These are phyloP conservation scores for Parnassius mnemosyne DNA, from an alignment of 2,888 invertebrate genomes.

Conservation along the genomic window DNA sequence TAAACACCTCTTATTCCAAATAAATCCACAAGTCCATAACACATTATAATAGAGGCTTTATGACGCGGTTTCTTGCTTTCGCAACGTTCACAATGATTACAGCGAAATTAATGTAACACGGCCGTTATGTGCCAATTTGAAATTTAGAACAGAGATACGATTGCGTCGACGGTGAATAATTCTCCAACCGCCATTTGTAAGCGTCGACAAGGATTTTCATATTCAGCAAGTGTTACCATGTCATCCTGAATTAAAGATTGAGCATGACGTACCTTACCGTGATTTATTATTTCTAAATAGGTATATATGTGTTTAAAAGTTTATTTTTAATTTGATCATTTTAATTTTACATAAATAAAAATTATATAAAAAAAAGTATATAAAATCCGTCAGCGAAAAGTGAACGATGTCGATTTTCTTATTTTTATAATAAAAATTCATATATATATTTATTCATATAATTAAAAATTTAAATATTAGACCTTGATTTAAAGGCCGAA, in stretches of 20 bases:
- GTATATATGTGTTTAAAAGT: neutral
- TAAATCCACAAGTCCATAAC: slow-evolving; percentile 1
- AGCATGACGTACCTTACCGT: neutral
- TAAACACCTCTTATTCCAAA: neutral
- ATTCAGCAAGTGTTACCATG: slow-evolving; percentile 54
- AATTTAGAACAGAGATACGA: slow-evolving; percentile 63
- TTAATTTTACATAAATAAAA: slow-evolving; percentile 10
- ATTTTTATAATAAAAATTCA: no score
- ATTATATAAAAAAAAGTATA: no score
- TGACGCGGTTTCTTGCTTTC: slow-evolving; percentile 29
- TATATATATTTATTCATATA: no score
- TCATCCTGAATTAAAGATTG: slow-evolving; percentile 27
- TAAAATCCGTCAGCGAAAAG: slow-evolving; percentile 10
- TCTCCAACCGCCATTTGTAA: slow-evolving; percentile 54
- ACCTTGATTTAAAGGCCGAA: no score
- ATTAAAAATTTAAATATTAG: no score
- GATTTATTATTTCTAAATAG: no score
- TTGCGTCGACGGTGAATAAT: slow-evolving; percentile 57
- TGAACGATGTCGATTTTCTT: slow-evolving; percentile 2
- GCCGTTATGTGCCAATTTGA: slow-evolving; percentile 56
- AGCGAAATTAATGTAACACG: slow-evolving; percentile 63
- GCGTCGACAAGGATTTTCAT: slow-evolving; percentile 57
- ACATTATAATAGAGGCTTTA: slow-evolving; percentile 18
- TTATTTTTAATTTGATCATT: slow-evolving; percentile 9
- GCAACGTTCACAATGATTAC: slow-evolving; percentile 37